Percentiles rank a stretch among this genome's conserved stretches.
These are phyloP conservation scores for Acrocera orbiculus DNA, from an alignment of 2,888 invertebrate genomes.

Conservation along the genomic window DNA sequence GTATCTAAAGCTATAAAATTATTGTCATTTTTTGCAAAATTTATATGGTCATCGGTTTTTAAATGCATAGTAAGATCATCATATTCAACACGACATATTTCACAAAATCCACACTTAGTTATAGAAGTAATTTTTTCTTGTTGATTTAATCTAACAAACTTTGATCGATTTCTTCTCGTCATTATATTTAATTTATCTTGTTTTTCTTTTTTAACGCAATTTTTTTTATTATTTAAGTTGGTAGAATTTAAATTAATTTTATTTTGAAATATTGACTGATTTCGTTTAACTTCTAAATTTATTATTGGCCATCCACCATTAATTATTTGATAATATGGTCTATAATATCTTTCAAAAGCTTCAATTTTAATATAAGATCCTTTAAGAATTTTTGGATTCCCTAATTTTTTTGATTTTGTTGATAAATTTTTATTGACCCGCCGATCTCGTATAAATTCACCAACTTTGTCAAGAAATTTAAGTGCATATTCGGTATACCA, in stretches of 20 bases:
- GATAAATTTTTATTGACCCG: conserved; percentile 17
- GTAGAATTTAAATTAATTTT: conserved; percentile 3
- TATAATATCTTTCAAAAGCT: conserved; percentile 20
- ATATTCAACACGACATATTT: conserved; percentile 63
- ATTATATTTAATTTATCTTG: conserved; percentile 18
- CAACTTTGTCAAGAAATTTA: conserved; percentile 48
- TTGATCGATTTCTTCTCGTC: conserved; percentile 23
- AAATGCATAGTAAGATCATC: conserved; percentile 50
- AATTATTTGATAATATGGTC: conserved; percentile 28
- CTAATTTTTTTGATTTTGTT: conserved; percentile 16
- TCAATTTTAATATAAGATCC: conserved; percentile 58
- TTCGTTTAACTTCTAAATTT: conserved; percentile 17
- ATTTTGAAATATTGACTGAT: conserved; percentile 10
- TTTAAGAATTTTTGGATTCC: conserved; percentile 40
- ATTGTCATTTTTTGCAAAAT: conserved; percentile 52
- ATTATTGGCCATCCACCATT: conserved; percentile 29
- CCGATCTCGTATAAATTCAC: conserved; percentile 32
- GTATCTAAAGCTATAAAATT: conserved; percentile 60
- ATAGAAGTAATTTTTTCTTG: conserved; percentile 16
- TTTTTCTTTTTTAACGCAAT: not conserved
- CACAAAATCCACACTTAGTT: conserved; percentile 58
- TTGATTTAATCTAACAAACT: conserved; percentile 6
- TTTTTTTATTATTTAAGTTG: conserved; percentile 10
- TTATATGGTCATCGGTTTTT: conserved; percentile 53
- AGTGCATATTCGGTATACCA: conserved; percentile 42